Evolutionary conservation across 2,797 vertebrate genomes (phyloP).

Genomic region (Dicrostonyx torquatus): DNA sequence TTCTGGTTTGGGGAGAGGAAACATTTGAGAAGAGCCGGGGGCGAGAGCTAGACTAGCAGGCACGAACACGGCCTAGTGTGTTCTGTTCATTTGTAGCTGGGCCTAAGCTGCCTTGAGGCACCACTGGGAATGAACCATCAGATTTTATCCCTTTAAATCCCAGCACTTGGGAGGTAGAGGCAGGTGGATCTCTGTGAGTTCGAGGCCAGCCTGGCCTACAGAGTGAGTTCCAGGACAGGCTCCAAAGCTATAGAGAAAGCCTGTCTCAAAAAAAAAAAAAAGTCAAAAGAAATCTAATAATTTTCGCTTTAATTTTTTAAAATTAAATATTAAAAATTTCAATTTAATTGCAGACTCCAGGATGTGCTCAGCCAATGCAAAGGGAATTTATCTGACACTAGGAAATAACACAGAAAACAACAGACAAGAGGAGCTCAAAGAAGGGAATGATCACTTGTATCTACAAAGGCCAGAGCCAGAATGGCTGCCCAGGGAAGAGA

Average conservation of each 20-base stretch:
- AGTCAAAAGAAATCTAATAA: not conserved
- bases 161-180: too few species aligned
- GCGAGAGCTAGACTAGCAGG: not conserved
- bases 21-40: not conserved
- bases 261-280: too few species aligned
- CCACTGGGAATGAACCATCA: not conserved
- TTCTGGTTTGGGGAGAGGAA: not conserved
- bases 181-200: too few species aligned
- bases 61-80: not conserved
- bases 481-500: not conserved
- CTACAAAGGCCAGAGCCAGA: not conserved
- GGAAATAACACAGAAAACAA: not conserved
- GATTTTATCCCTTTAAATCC: not conserved
- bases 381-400: not conserved
- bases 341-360: not conserved
- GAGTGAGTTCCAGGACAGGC: too few species aligned
- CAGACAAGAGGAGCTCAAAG: not conserved
- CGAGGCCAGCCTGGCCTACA: too few species aligned
- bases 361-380: not conserved
- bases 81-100: not conserved
- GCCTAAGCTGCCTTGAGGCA: not conserved
- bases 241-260: too few species aligned
- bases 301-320: not conserved
- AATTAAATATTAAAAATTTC: too few species aligned
- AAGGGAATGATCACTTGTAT: not conserved